Evolutionary conservation across 1,140 invertebrate genomes (phyloP).

Genomic region (Sycophaga agraensis): DNA sequence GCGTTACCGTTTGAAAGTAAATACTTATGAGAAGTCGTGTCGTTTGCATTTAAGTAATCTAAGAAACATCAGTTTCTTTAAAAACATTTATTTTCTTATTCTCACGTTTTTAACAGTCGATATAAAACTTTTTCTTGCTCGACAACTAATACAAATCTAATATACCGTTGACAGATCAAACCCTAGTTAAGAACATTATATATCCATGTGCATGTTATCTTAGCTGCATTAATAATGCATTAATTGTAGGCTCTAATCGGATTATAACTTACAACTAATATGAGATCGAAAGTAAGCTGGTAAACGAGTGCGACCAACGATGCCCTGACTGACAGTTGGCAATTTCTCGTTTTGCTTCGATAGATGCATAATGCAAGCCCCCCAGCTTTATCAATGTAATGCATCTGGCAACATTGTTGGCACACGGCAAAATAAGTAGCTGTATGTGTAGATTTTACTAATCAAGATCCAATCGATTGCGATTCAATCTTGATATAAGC

Average conservation of each 20-base stretch:
- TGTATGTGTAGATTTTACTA: constrained; percentile 2
- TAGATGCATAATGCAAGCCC: too few species aligned
- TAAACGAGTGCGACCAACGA: background rate
- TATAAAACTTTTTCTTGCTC: too few species aligned
- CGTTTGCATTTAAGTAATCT: too few species aligned
- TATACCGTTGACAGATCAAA: too few species aligned
- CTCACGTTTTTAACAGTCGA: too few species aligned
- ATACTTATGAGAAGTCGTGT: too few species aligned
- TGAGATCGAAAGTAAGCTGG: background rate
- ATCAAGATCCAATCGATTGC: constrained; percentile 11
- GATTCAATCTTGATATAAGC: background rate
- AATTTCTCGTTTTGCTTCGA: constrained; percentile 17
- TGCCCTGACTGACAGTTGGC: constrained; percentile 19
- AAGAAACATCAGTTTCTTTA: too few species aligned
- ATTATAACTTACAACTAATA: constrained; percentile 16
- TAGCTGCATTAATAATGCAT: constrained; percentile 14
- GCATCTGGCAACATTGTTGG: background rate
- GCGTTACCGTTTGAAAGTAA: too few species aligned
- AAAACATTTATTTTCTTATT: too few species aligned
- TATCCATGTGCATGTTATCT: background rate
- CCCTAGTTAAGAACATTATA: background rate
- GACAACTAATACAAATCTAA: too few species aligned
- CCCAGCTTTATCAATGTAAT: background rate
- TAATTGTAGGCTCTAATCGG: constrained; percentile 19
- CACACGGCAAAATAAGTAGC: background rate